Evolutionary conservation across 1,140 invertebrate genomes (phyloP), one percentile per base, ranked within the genome.

Genomic region (Piezodorus guildinii): DNA sequence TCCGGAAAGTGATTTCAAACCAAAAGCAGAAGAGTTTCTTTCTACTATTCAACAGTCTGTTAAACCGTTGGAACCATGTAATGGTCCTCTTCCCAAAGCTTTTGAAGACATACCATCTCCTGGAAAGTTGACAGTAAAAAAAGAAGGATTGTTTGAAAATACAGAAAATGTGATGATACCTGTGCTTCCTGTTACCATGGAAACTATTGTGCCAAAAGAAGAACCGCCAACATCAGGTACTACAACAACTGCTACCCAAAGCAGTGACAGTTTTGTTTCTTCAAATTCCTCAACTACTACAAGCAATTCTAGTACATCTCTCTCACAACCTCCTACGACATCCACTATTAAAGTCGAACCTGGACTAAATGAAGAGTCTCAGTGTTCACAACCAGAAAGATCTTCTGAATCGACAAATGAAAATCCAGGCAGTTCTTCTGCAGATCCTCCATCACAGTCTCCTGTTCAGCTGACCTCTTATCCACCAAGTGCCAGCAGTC

Each of bases 121-220:
- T 23, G 67, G 66, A n/a, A 67, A 66, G 54, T 43, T 70, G 34
- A 68, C 51, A 12, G 65, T 70, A 16, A 70, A 70, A 46, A 63
- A 67, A 46, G 68, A 70, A 49, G 68, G 68, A 8, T 51, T 70
- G 27, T 69, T 70, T 62, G 68, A 70, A 60, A 67, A 56, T 34
- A 43, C 54, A 56, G 67, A 66, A 44, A 66, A 63, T 64, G 64
- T 65, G n/a, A 66, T 67, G 19, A 64, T 67, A 60, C 65, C 68
- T 52, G 64, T 69, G 54, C 61, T 67, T 27, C 56, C 62, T 39
- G 34, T 49, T n/a, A 9, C 67, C 14, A 43, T 64, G 12, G 65
- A 66, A 51, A 62, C 63, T 63, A 56, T 69, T 44, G 65, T 69
- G 15, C 65, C 68, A 21, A 69, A 69, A 64, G 68, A 69, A 34